phyloP scores from a whole-genome alignment of 2,797 vertebrate species.

The Melanotaenia pygmaea region DNA sequence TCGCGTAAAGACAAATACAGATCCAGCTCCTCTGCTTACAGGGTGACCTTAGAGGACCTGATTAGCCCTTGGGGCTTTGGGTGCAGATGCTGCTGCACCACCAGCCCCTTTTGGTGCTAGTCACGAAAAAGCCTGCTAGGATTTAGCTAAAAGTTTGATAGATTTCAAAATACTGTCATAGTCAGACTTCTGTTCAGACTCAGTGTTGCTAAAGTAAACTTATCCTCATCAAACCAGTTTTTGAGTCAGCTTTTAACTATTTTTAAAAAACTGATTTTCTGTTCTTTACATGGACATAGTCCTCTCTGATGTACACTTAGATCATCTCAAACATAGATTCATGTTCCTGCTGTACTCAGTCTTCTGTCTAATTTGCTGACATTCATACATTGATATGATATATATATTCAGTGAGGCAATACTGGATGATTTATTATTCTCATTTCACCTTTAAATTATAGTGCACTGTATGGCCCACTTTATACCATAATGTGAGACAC shows the following conservation, averaged over 20 bases:
- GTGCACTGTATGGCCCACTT: constrained; percentile 4
- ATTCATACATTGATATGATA: not conserved
- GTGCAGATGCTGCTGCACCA: constrained; percentile 50
- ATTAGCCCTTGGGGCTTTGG: constrained; percentile 36
- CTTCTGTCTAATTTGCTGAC: constrained; percentile 1
- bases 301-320: not conserved
- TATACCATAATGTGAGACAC: constrained; percentile 16
- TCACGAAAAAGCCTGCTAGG: constrained; percentile 35
- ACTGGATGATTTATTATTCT: not conserved
- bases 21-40: constrained; percentile 21
- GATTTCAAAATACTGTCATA: constrained; percentile 17
- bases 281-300: not conserved
- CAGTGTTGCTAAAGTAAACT: not conserved
- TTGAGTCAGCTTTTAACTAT: not conserved
- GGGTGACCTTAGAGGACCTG: constrained; percentile 29
- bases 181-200: constrained; percentile 16
- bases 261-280: too few relatives aligned
- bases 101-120: constrained; percentile 62
- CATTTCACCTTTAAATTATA: constrained; percentile 13
- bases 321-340: not conserved
- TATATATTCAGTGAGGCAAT: not conserved
- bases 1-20: constrained; percentile 18
- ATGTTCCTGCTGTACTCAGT: not conserved
- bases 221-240: not conserved
- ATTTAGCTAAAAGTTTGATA: constrained; percentile 25